Evolutionary conservation across 2,888 invertebrate genomes (phyloP).

Genomic region (Trissoscelio sp.): DNA sequence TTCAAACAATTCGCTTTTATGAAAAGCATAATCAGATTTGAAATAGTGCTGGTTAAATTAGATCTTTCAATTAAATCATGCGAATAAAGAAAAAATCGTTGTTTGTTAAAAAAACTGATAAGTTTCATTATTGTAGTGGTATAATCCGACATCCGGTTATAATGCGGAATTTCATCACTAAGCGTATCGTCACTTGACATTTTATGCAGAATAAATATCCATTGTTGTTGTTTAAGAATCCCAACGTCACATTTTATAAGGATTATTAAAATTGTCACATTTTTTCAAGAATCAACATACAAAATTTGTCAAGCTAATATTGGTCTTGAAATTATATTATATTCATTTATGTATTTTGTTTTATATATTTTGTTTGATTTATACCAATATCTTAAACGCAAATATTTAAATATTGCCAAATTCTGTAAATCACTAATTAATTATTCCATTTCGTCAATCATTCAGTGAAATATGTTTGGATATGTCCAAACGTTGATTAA

Average conservation of each 20-base stretch:
- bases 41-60: conserved; percentile 2
- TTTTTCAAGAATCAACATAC: too few species aligned
- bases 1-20: conserved; percentile 30
- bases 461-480: too few species aligned
- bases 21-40: conserved; percentile 12
- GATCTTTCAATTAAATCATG: conserved; percentile 19
- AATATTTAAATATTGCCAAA: too few species aligned
- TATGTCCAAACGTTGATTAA: too few species aligned
- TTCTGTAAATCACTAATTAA: too few species aligned
- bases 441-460: too few species aligned
- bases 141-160: conserved; percentile 15
- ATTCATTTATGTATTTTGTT: too few species aligned
- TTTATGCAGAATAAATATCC: neutral
- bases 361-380: too few species aligned
- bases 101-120: conserved; percentile 14
- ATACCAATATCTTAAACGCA: too few species aligned
- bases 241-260: neutral
- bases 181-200: conserved; percentile 9
- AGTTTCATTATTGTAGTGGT: neutral
- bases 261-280: too few species aligned
- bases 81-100: conserved; percentile 18
- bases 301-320: too few species aligned
- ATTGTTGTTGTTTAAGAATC: neutral
- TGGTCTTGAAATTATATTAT: too few species aligned
- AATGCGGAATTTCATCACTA: neutral